These are phyloP conservation scores for Marasmarcha lunaedactyla DNA, from an alignment of 2,888 invertebrate genomes.

Conservation along the genomic window DNA sequence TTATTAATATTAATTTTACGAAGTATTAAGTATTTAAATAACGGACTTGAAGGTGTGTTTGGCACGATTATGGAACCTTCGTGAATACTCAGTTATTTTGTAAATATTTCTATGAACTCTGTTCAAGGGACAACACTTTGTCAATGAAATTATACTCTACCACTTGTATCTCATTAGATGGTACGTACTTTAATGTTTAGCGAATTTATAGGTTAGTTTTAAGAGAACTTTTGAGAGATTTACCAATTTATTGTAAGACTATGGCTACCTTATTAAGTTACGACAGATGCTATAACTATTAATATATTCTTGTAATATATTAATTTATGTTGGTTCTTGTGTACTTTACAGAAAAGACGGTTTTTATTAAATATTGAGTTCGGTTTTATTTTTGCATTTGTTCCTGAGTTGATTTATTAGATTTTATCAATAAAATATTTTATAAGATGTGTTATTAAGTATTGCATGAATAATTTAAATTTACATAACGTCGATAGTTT, in stretches of 20 bases:
- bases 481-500: slow-evolving; percentile 34
- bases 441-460: slow-evolving; percentile 46
- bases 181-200: slow-evolving; percentile 55
- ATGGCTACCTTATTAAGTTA: slow-evolving; percentile 58
- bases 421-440: slow-evolving; percentile 51
- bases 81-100: slow-evolving; percentile 58
- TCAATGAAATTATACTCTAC: slow-evolving; percentile 40
- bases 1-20: neutral
- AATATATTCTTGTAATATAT: slow-evolving; percentile 64
- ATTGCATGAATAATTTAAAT: slow-evolving; percentile 55
- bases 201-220: slow-evolving; percentile 58
- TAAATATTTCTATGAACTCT: slow-evolving; percentile 36
- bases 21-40: neutral
- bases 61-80: too few relatives aligned
- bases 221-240: slow-evolving; percentile 52
- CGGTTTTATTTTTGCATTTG: slow-evolving; percentile 69
- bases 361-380: slow-evolving; percentile 54
- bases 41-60: neutral
- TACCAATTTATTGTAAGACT: slow-evolving; percentile 64
- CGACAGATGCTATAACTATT: slow-evolving; percentile 56
- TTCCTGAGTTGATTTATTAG: slow-evolving; percentile 67
- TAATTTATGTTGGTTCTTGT: slow-evolving; percentile 51
- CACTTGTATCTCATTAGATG: slow-evolving; percentile 69
- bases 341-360: slow-evolving; percentile 46
- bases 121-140: slow-evolving; percentile 19